Evolutionary conservation across 2,888 invertebrate species (phyloP), one percentile per base, ranked within the genome.

Genomic region (Brachyptera putata): DNA sequence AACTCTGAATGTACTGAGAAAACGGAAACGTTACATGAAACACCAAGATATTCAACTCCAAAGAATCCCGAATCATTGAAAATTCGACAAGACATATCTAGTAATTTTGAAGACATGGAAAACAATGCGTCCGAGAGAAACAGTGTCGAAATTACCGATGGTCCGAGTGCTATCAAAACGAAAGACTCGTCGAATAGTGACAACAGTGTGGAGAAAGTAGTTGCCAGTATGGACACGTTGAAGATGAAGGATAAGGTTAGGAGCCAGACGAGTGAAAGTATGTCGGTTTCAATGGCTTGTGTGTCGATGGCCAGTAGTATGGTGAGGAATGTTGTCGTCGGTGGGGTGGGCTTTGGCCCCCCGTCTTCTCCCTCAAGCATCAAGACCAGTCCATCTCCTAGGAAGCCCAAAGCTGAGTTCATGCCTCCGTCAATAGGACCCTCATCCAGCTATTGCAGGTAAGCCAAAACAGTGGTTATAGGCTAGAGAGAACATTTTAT

Each of bases 241-340:
- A 55, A 55, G 37, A 55, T 55, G 55, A 37, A 55, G 22, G 55
- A 36, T 5, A 34, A 22, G n/a, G 24, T 16, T n/a, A 55, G 30
- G 37, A 55, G 30, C 13, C 24, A 56, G 13, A 14, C 14, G n/a
- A 56, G 39, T 37, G 37, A 56, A 13, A 49, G 25, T n/a, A 22
- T 56, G 41, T 22, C 36, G 16, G 56, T 37, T 14, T 37, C 36
- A 34, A 16, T 37, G 21, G 56, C 18, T 3, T 46, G 46, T 24
- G 46, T 46, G 21, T 46, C 46, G 9, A 46, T 46, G 24, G 46
- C 24, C 11, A 60, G 61, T 16, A 57, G 43, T 26, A 43, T 80
- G 7, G 80, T 80, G 1, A 75, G 81, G 61, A 82, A 82, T 65
- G 83, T 85, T 1, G 84, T 85, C 37, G 82, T 80, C 62, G 85